Conservation (phyloP, 1,140 invertebrate genomes). For the Laupala kohalensis region DNA sequence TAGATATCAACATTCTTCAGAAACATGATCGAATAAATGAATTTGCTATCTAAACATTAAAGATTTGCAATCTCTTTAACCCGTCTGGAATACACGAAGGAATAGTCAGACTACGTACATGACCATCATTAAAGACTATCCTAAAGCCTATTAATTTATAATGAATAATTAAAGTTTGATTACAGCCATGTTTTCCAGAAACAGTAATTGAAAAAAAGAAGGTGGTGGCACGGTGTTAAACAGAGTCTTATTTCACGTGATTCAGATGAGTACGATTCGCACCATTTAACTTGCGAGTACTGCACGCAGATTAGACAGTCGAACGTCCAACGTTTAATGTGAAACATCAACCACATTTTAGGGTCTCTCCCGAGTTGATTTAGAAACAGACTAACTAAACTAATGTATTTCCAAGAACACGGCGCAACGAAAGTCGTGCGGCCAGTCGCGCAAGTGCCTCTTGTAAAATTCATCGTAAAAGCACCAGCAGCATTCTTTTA, state of each 20-base stretch:
- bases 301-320: neutral
- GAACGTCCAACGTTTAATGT: neutral
- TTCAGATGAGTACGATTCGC: neutral
- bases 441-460: neutral
- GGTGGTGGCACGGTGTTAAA: neutral
- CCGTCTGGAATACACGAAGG: too few relatives aligned
- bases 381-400: neutral
- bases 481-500: neutral
- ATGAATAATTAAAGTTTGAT: neutral
- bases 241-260: neutral
- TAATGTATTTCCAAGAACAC: neutral
- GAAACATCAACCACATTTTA: neutral
- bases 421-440: neutral
- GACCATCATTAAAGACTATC: neutral
- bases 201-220: neutral
- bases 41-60: too few relatives aligned
- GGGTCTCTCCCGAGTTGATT: neutral
- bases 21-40: too few relatives aligned
- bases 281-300: neutral
- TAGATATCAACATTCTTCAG: too few relatives aligned
- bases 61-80: too few relatives aligned
- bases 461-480: neutral
- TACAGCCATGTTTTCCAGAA: neutral
- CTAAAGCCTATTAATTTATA: neutral
- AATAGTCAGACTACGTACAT: too few relatives aligned